Base-by-base conservation (phyloP, 2,113 vertebrate genomes). In the Rhadina sibilatrix region DNA sequence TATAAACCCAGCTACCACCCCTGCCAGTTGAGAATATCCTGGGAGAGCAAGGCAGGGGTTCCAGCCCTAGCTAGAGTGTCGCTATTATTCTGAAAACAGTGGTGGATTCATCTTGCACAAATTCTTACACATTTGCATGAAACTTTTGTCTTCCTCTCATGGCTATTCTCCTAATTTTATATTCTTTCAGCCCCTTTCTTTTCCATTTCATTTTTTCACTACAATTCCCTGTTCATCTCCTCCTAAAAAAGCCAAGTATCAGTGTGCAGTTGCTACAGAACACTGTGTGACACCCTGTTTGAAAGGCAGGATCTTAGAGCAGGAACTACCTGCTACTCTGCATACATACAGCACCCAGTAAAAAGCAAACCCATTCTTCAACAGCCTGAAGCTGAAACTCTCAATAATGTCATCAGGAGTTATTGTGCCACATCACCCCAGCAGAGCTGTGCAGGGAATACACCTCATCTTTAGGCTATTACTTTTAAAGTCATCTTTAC, bases 201-300 rank as follows among this genome's bases (percentile, higher is more conserved):
- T 59, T 49, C 20, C 18, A 52, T 15, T 9, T 14, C 37, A 14
- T 22, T 56, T 52, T 69, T 70, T 24, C 57, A 28, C 17, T 75
- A 7, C 18, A 11, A 27, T 31, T 83, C 76, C 33, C 37, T 49
- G 19, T 28, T 85, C 52, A 66, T 15, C 6, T 37, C 10, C 44
- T 89, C 38, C 20, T 64, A 31, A 37, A 80, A 57, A 71, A 44
- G 38, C 33, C n/a, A 61, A 2, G 6, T 11, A n/a, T 10, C 54
- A 52, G n/a, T 3, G 16, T 15, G 9, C 66, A 38, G 11, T 35
- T 0, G 1, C 49, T 31, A 49, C 11, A 3, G 24, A 46, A 31
- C 11, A 23, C 24, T 11, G 12, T 19, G 18, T 0, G 3, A 60
- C 8, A 54, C 2, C 15, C 35, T 44, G 12, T 12, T 35, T 14